Evolutionary conservation across 2,888 invertebrate genomes (phyloP).

Genomic region (Pseudococcus viburni): DNA sequence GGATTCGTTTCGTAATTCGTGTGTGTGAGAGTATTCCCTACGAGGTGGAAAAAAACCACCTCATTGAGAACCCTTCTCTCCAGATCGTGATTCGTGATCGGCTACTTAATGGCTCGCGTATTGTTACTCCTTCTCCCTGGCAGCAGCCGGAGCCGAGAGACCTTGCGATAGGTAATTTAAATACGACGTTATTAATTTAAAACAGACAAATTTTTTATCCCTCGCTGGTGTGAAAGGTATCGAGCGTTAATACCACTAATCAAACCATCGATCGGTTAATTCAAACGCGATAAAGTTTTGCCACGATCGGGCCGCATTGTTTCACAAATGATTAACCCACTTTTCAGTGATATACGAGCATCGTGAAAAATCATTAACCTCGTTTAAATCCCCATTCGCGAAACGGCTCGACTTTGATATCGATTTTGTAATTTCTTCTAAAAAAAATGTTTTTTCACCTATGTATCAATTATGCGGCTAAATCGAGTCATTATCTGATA

Average conservation of each 20-base stretch:
- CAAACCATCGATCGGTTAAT: conserved; percentile 16
- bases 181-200: conserved; percentile 13
- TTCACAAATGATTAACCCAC: conserved; percentile 57
- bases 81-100: conserved; percentile 50
- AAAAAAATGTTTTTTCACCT: neutral
- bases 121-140: neutral
- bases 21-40: neutral
- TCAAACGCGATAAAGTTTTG: conserved; percentile 1
- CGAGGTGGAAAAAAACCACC: neutral
- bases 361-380: conserved; percentile 56
- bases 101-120: conserved; percentile 15
- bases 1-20: neutral
- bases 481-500: conserved; percentile 2
- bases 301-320: conserved; percentile 16
- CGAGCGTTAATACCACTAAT: neutral
- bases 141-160: neutral
- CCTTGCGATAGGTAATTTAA: conserved; percentile 40
- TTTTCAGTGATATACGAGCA: conserved; percentile 46
- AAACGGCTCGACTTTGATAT: neutral
- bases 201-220: neutral
- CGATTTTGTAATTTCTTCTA: neutral
- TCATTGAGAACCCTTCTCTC: neutral
- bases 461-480: neutral
- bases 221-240: conserved; percentile 10
- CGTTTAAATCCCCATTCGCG: neutral